phyloP scores from a whole-genome alignment of 1,140 invertebrate species.

The Marisa cornuarietis region DNA sequence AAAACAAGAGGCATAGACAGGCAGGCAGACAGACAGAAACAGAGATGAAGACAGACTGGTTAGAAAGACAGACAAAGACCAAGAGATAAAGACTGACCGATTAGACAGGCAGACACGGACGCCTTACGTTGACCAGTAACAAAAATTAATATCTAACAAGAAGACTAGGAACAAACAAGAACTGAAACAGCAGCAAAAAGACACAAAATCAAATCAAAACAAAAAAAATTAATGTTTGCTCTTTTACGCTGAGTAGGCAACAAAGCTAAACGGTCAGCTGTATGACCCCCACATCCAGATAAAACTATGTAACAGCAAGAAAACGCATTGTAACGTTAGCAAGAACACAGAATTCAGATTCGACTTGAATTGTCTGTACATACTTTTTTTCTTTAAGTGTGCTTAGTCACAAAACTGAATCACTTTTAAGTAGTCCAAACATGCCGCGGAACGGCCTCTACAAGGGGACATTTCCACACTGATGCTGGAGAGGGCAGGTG shows the following conservation, averaged over 20 bases:
- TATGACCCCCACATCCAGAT: background rate
- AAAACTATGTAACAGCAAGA: background rate
- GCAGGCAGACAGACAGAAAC: background rate
- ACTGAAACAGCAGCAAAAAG: background rate
- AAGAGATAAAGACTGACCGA: constrained; percentile 4
- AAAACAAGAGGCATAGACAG: background rate
- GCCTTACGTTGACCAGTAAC: background rate
- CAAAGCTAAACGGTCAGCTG: background rate
- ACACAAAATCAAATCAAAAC: background rate
- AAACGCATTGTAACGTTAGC: too few species aligned
- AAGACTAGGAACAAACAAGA: background rate
- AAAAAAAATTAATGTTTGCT: background rate
- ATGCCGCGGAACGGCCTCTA: too few species aligned
- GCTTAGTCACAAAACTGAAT: too few species aligned
- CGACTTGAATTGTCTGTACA: too few species aligned
- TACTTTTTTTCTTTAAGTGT: too few species aligned
- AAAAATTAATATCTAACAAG: too few species aligned
- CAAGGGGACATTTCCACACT: too few species aligned
- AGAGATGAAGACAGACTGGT: constrained; percentile 11
- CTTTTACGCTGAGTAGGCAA: background rate
- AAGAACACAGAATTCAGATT: too few species aligned
- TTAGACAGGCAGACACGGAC: background rate
- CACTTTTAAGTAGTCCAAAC: too few species aligned
- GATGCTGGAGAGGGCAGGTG: too few species aligned
- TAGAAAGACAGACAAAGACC: background rate